Evolutionary conservation across 1,140 invertebrate species (phyloP), one percentile per base, ranked within the genome.

Genomic region (Tetragonula clypearis): DNA sequence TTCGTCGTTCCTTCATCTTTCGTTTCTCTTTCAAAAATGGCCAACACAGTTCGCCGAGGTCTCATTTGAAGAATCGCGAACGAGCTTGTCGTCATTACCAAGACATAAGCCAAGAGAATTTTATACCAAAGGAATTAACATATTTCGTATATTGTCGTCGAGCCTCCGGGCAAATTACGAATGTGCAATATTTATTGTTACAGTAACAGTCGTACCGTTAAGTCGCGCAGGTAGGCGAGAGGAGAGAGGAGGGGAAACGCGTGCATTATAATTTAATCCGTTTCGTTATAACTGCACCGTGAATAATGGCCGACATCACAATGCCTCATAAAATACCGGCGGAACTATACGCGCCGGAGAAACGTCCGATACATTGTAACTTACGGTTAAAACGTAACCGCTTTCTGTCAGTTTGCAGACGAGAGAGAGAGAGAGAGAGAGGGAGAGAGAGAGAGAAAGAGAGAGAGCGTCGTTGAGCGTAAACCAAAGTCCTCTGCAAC

Each of bases 231-330:
- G 35, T 35, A 35, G 35, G 35, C 35, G 35, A 60, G 30, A 19
- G 26, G 71, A 49, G 41, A 8, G 5, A 41, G 41, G 41, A 49
- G 41, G 41, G 6, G 41, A 49, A 81, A 81, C 71, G 82, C 35
- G 82, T n/a, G 69, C 79, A 85, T 85, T 85, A 85, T 85, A 85
- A 85, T 85, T 85, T 85, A 81, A 85, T 85, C 78, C 78, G 30
- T 30, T 81, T 81, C 79, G 79, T 75, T 85, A 72, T 85, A 85
- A 85, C 84, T 74, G 84, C 84, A 74, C 60, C 78, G 84, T 85
- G 84, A 85, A 81, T 85, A 85, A 85, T 81, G 79, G 78, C 60
- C 84, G 84, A 80, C 84, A 85, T 80, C 84, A 85, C 84, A 85
- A 85, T 85, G 79, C 80, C 71, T 71, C 84, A 85, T 85, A 85